These are phyloP conservation scores for Argyra leucocephala DNA, from an alignment of 2,888 invertebrate genomes.

Conservation along the genomic window DNA sequence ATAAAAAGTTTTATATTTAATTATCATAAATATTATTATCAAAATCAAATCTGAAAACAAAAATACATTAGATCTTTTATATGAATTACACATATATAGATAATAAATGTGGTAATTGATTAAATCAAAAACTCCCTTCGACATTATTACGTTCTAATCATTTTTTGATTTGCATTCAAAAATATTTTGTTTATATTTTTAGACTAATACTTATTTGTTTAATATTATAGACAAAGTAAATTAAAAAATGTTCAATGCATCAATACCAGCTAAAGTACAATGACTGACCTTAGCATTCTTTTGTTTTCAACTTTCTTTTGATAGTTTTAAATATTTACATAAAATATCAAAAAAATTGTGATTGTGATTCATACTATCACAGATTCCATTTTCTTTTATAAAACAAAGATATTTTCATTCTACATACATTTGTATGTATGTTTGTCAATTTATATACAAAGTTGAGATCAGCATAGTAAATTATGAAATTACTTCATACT, in stretches of 20 bases:
- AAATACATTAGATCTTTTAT: no score
- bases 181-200: no score
- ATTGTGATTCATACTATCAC: neutral
- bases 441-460: neutral
- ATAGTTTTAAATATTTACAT: neutral
- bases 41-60: no score
- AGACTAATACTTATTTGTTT: no score
- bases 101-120: no score
- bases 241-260: no score
- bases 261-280: neutral
- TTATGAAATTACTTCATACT: conserved; percentile 22
- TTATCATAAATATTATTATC: no score
- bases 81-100: no score
- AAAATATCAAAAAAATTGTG: neutral
- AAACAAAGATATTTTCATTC: neutral
- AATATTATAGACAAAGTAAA: no score
- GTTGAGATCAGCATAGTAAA: neutral
- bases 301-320: neutral
- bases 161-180: no score
- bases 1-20: conserved; percentile 8
- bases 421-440: neutral
- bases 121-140: no score
- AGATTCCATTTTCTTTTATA: neutral
- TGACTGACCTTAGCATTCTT: neutral
- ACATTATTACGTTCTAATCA: no score